Evolutionary conservation across 2,113 vertebrate genomes (phyloP).

Genomic region (Chaetodon auriga): DNA sequence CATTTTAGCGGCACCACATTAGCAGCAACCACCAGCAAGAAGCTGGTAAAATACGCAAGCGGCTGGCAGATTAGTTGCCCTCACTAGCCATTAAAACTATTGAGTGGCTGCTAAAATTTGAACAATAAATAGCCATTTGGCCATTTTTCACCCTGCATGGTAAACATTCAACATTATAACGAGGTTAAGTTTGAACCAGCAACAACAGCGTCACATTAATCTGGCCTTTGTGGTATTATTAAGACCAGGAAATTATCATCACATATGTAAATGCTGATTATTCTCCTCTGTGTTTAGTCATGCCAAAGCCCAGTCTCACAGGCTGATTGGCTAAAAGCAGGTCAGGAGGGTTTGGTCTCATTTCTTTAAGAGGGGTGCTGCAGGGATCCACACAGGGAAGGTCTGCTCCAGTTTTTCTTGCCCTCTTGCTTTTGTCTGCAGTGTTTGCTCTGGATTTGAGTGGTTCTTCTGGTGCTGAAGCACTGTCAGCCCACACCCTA

Average conservation of each 20-base stretch:
- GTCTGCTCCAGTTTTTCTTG: slow-evolving; percentile 68
- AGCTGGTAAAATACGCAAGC: too few species aligned
- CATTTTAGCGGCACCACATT: too few species aligned
- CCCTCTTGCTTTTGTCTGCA: slow-evolving; percentile 68
- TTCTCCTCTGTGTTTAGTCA: slow-evolving; percentile 48
- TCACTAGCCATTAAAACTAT: too few species aligned
- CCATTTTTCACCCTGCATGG: too few species aligned
- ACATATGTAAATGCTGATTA: slow-evolving; percentile 20
- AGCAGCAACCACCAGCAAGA: too few species aligned
- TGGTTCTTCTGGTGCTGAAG: slow-evolving; percentile 60
- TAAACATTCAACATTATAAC: neutral
- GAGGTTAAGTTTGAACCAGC: neutral
- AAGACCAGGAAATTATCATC: slow-evolving; percentile 1
- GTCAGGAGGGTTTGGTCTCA: slow-evolving; percentile 66
- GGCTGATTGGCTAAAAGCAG: slow-evolving; percentile 57
- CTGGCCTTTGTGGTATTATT: neutral
- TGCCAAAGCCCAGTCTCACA: slow-evolving; percentile 40
- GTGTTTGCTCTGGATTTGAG: slow-evolving; percentile 76
- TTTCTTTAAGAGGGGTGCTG: slow-evolving; percentile 52
- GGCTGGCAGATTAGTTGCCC: too few species aligned
- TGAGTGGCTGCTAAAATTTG: too few species aligned
- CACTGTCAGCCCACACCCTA: slow-evolving; percentile 69
- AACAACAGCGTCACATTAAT: slow-evolving; percentile 17
- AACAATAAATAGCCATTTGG: too few species aligned
- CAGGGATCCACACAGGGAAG: slow-evolving; percentile 58